phyloP scores from a whole-genome alignment of 2,888 invertebrate genomes.

The Pseudococcus jackbeardsleyi region DNA sequence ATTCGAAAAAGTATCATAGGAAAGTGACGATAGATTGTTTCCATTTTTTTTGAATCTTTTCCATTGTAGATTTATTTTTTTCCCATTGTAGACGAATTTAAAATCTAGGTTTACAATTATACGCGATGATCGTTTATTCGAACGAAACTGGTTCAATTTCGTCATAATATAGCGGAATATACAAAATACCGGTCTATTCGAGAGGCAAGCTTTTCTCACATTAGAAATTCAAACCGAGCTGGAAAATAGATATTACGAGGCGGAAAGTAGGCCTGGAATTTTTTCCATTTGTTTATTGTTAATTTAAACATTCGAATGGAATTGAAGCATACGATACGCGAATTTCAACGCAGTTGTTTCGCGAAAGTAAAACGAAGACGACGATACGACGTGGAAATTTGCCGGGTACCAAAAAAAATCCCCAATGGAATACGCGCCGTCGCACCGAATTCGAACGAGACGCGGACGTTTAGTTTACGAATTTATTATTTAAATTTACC shows the following conservation, averaged over 20 bases:
- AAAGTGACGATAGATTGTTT: not conserved
- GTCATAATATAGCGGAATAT: conserved; percentile 3
- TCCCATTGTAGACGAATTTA: conserved; percentile 3
- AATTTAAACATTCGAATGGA: not conserved
- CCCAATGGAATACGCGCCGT: not conserved
- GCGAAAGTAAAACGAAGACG: not conserved
- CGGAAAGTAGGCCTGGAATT: not conserved
- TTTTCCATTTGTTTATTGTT: conserved; percentile 23
- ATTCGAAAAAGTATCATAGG: not conserved
- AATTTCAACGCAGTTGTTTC: not conserved
- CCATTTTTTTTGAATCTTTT: not conserved
- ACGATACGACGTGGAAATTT: not conserved
- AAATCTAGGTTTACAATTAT: conserved; percentile 51
- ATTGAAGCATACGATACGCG: not conserved
- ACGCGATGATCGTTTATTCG: not conserved
- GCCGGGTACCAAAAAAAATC: not conserved
- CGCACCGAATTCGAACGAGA: not conserved
- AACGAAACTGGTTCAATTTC: conserved; percentile 6
- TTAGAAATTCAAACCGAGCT: not conserved
- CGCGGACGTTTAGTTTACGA: not conserved
- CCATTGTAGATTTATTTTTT: conserved; percentile 2
- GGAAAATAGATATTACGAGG: not conserved
- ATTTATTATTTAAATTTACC: not conserved
- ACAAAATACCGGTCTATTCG: not conserved
- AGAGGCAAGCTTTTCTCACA: not conserved